Conservation (phyloP, 2,797 vertebrate genomes). For the Emydoidea blandingii region DNA sequence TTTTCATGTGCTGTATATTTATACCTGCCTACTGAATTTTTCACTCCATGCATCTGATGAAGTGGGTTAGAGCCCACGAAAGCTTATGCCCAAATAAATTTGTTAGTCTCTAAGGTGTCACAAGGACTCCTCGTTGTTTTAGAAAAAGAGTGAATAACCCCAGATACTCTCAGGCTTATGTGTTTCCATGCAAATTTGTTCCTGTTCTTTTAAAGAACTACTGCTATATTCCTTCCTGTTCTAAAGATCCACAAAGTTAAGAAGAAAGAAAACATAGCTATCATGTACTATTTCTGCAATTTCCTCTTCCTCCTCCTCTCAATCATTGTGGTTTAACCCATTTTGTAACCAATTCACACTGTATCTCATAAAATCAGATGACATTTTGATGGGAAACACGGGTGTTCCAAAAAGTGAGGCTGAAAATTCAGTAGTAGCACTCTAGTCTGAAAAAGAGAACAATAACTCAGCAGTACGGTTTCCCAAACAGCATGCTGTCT, state of each 20-base stretch:
- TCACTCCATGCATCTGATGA: too few relatives aligned
- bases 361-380: neutral
- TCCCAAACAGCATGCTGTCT: neutral
- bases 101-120: too few relatives aligned
- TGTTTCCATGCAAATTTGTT: neutral
- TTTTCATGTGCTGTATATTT: too few relatives aligned
- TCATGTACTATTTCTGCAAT: neutral
- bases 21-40: too few relatives aligned
- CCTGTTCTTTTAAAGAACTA: slow-evolving; percentile 7
- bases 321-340: neutral
- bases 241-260: neutral
- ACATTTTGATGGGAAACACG: neutral
- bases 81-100: too few relatives aligned
- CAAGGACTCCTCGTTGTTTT: too few relatives aligned
- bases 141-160: slow-evolving; percentile 7
- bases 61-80: too few relatives aligned
- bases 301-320: slow-evolving; percentile 3
- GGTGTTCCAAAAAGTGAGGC: neutral
- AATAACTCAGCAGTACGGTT: neutral
- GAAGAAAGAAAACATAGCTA: slow-evolving; percentile 42
- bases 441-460: neutral
- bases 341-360: neutral
- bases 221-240: neutral
- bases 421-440: neutral
- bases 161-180: slow-evolving; percentile 12